Evolutionary conservation across 1,140 invertebrate genomes (phyloP), one percentile per base, ranked within the genome.

Genomic region (Philopotamus ludificatus): DNA sequence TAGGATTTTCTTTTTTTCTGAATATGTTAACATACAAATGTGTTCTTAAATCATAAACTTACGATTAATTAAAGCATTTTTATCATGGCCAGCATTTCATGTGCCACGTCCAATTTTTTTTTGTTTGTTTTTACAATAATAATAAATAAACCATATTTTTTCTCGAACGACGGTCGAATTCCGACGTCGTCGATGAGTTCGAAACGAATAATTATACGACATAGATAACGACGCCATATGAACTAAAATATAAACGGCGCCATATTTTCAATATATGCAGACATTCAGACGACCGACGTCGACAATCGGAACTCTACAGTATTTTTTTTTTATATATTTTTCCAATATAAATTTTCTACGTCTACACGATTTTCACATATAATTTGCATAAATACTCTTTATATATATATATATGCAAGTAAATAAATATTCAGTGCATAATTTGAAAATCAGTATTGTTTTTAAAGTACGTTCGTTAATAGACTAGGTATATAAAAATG

Each of bases 31-130:
- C 65, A 63, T 67, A 67, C 65, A 67, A 68, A 68, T 59, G 25
- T 60, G 63, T 68, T 34, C 39, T 65, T 60, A 60, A 60, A 60
- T 44, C 41, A 58, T 34, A 61, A 65, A 34, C 67, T 68, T 68
- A 68, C 58, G 34, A 34, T 55, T 68, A 68, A 65, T 68, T 68
- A 68, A 68, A 68, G 67, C 67, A 68, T 68, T 65, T 39, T 68
- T 42, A 68, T 62, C 39, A 61, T 61, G 66, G 57, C 61, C 20
- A 51, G 47, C 62, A 60, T 64, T 63, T 55, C 45, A 45, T 61
- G 51, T 54, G 55, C 66, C 60, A 59, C 64, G 63, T 53, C 51
- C 47, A 22, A 59, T 51, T 60, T 22, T 10, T 49, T 25, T 34
- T 63, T 42, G 22, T 26, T 15, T 61, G 15, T 63, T 42, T 64